Evolutionary conservation across 1,140 invertebrate genomes (phyloP).

Genomic region (Drosophila navojoa): DNA sequence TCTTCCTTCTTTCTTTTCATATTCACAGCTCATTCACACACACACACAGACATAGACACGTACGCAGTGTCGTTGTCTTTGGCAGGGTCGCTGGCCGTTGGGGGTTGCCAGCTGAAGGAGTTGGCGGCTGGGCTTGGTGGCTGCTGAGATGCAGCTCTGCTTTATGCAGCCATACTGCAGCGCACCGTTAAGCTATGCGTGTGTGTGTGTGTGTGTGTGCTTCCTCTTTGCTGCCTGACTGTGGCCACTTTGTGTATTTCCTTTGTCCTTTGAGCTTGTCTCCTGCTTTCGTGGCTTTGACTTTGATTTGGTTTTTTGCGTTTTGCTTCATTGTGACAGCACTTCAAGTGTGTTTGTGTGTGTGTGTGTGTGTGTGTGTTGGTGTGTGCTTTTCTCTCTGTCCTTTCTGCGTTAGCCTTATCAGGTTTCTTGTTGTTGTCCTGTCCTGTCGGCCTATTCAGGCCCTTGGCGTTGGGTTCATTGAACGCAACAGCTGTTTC

Average conservation of each 20-base stretch:
- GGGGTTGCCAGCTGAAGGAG: slow-evolving; percentile 12
- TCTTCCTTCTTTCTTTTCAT: slow-evolving; percentile 6
- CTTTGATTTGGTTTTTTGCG: slow-evolving; percentile 29
- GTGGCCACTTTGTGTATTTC: not conserved
- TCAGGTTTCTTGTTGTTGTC: slow-evolving; percentile 11
- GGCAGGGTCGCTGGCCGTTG: slow-evolving; percentile 29
- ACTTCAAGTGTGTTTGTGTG: not conserved
- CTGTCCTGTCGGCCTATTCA: slow-evolving; percentile 1
- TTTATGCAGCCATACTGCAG: slow-evolving; percentile 40
- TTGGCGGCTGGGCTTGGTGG: not conserved
- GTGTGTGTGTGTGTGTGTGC: slow-evolving; percentile 16
- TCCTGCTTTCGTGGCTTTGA: slow-evolving; percentile 35
- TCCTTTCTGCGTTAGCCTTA: not conserved
- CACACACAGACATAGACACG: slow-evolving; percentile 31
- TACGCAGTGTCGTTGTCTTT: slow-evolving; percentile 1
- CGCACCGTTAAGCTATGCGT: slow-evolving; percentile 12
- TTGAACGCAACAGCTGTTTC: slow-evolving; percentile 52
- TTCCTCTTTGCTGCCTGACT: slow-evolving; percentile 7
- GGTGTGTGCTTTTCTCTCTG: not conserved
- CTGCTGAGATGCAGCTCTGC: slow-evolving; percentile 3
- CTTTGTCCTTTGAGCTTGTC: slow-evolving; percentile 34
- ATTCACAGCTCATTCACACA: slow-evolving; percentile 10
- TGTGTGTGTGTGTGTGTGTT: slow-evolving; percentile 1
- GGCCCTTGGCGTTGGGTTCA: slow-evolving; percentile 33
- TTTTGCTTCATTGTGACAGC: slow-evolving; percentile 17